These are phyloP conservation scores for Pandion haliaetus DNA, from an alignment of 2,113 vertebrate species.

Conservation along the genomic window DNA sequence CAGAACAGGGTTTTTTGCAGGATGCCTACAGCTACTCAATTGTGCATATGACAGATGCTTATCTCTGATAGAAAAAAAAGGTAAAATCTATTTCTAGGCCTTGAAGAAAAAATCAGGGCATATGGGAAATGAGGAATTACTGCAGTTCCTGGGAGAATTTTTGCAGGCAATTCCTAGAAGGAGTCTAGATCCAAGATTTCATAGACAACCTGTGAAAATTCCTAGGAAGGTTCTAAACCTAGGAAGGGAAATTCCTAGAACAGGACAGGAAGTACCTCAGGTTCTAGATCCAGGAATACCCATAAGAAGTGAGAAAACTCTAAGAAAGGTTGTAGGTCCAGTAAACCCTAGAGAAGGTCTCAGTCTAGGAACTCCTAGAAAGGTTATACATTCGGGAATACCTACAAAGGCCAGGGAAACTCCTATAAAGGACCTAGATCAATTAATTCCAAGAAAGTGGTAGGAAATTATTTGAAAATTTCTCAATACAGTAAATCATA, in stretches of 20 bases:
- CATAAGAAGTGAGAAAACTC: not conserved
- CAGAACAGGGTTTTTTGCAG: not conserved
- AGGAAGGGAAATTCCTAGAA: not conserved
- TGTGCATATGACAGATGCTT: not conserved
- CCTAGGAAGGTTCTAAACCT: not conserved
- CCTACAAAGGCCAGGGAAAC: not conserved
- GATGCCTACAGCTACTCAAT: not conserved
- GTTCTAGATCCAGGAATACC: not conserved
- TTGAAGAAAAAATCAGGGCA: not conserved
- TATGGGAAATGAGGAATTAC: not conserved
- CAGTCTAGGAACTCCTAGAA: not conserved
- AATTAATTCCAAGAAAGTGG: not conserved
- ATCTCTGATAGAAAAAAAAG: not conserved
- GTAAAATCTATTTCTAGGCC: not conserved
- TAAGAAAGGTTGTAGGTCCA: not conserved
- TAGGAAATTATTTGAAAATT: not conserved
- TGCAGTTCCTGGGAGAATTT: not conserved
- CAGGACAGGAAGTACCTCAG: not conserved
- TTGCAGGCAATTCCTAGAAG: not conserved
- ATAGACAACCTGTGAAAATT: not conserved
- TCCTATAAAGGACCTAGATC: not conserved
- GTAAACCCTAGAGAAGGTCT: not conserved
- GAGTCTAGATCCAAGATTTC: not conserved
- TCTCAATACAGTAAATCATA: not conserved
- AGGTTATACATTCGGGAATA: not conserved